A percentile compares a stretch with the other conserved stretches of the same genome.
phyloP scores from a whole-genome alignment of 2,888 invertebrate species.

The Harpalus rubripes region DNA sequence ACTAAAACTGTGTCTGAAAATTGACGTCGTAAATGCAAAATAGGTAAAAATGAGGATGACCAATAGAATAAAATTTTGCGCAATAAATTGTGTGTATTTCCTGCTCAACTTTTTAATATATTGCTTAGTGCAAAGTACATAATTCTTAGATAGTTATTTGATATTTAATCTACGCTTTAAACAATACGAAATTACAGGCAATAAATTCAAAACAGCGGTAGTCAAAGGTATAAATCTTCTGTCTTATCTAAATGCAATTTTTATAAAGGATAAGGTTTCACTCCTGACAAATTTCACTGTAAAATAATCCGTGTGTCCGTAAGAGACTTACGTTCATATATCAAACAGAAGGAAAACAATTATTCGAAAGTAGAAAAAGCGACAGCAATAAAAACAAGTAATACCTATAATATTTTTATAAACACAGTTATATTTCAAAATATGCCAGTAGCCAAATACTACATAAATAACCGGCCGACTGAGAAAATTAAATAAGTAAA shows the following conservation, averaged over 20 bases:
- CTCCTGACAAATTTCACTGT: conserved; percentile 20
- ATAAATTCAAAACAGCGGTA: background rate
- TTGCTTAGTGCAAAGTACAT: too few species aligned
- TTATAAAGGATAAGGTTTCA: background rate
- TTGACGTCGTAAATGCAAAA: too few species aligned
- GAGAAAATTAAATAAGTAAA: conserved; percentile 57
- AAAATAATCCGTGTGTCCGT: conserved; percentile 32
- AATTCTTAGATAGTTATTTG: background rate
- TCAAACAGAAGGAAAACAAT: conserved; percentile 43
- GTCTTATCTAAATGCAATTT: background rate
- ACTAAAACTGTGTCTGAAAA: too few species aligned
- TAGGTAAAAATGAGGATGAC: too few species aligned
- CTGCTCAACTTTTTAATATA: too few species aligned
- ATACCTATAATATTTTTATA: conserved; percentile 49
- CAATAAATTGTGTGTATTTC: too few species aligned
- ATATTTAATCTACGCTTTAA: background rate
- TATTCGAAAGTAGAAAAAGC: conserved; percentile 40
- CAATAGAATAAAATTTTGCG: too few species aligned
- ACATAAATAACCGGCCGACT: conserved; percentile 45
- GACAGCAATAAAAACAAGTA: conserved; percentile 55
- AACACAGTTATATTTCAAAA: conserved; percentile 56
- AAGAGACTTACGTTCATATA: conserved; percentile 41
- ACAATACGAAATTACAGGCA: background rate
- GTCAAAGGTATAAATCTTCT: conserved; percentile 7
- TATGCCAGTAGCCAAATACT: conserved; percentile 55